Base-by-base conservation (phyloP, 2,888 invertebrate species). In the Keiferia lycopersicella region DNA sequence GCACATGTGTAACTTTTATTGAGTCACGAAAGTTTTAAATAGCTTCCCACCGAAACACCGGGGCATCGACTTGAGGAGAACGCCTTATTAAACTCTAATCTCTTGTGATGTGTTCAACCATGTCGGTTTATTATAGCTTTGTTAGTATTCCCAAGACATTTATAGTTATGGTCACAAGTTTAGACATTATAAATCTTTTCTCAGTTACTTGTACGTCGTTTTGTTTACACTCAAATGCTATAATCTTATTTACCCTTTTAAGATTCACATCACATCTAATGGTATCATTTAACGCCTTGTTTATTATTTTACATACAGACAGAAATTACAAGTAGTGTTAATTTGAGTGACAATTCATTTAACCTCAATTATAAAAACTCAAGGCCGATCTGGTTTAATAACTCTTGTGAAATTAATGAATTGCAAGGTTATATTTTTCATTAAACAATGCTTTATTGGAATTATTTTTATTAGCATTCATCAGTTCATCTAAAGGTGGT, bases 291-390 rank as follows among this genome's bases (percentile, higher is more conserved):
- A 58, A 51, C 34, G 60, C 59, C 65, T 62, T 63, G 67, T 71
- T 70, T 63, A 66, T 70, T 70, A 71, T 73, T 69, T 68, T 72
- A 74, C 65, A 73, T 74, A 71, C 68, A 74, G 72, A 72, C 74
- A 73, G 68, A 72, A 74, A 67, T 70, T 69, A 71, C 70, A 71
- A 70, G 76, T 78, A 67, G 71, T 78, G 76, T 75, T 82, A 82
- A 83, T 80, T 79, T 70, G 73, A 77, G 79, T 73, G 85, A 82
- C 87, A 87, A 88, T 87, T 86, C 84, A 82, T 84, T 90, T 89
- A 88, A 90, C 90, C 89, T 80, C 84, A 85, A 86, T 89, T 83
- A 83, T 75, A 62, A 73, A 73, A 73, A 78, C 75, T 82, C 82
- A 83, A 71, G 81, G 80, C 70, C 80, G 73, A 62, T 56, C 61